A percentile compares a stretch with the other conserved stretches of the same genome.
phyloP scores from a whole-genome alignment of 2,797 vertebrate genomes.

The Megaceryle alcyon region DNA sequence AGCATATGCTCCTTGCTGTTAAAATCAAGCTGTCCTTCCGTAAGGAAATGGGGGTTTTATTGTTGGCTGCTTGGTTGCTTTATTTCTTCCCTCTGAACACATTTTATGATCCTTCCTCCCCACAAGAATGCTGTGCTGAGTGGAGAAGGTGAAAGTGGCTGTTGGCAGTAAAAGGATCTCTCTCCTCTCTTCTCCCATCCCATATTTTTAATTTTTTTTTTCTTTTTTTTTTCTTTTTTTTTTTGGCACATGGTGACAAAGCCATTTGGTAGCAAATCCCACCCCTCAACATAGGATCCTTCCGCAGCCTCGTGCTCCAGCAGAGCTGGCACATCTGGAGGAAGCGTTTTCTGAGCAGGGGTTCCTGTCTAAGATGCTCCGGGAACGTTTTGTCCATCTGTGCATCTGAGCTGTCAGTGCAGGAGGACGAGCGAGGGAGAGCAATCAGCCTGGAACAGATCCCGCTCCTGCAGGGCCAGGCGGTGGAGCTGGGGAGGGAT shows the following conservation, averaged over 20 bases:
- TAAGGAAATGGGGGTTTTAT: slow-evolving; percentile 18
- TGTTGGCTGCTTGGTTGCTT: slow-evolving; percentile 25
- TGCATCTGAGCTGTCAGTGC: background rate
- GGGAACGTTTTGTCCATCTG: slow-evolving; percentile 31
- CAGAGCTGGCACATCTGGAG: background rate
- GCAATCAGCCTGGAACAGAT: slow-evolving; percentile 23
- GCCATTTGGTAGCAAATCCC: background rate
- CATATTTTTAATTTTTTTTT: too few species aligned
- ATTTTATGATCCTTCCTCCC: slow-evolving; percentile 25
- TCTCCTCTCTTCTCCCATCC: too few species aligned
- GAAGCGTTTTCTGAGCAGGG: background rate
- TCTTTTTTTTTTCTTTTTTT: too few species aligned
- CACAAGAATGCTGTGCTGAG: slow-evolving; percentile 21
- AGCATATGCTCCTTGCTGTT: background rate
- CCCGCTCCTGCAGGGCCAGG: background rate
- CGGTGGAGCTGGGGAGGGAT: background rate
- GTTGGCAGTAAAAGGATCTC: background rate
- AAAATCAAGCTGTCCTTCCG: background rate
- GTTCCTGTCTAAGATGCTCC: background rate
- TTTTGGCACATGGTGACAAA: background rate
- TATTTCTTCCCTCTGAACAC: background rate
- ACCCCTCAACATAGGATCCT: background rate
- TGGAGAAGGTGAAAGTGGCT: slow-evolving; percentile 25
- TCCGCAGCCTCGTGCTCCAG: background rate
- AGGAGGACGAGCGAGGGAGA: background rate